Evolutionary conservation across 2,888 invertebrate genomes (phyloP), one percentile per base, ranked within the genome.

Genomic region (Zhuqinia jingwanae): DNA sequence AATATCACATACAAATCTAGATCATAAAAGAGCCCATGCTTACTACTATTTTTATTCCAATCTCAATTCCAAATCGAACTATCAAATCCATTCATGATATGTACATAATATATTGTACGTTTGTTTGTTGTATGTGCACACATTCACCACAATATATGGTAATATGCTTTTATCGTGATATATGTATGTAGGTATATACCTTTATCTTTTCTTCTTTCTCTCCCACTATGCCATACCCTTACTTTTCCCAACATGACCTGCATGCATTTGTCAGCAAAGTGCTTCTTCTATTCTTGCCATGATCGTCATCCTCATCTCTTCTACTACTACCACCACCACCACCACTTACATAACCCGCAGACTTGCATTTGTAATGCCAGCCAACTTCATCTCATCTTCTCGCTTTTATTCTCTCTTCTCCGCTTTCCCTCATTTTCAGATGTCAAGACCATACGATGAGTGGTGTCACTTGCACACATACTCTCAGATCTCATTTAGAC

Each of bases 381-480:
- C 5, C 45, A 45, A 20, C 68, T 22, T 70, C 56, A 53, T 15
- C 20, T 22, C 68, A 3, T 70, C 56, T 36, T 15, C 20, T 22
- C 68, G 13, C 75, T 76, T 56, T 75, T 76, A 42, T 53, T 83
- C 83, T 56, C 56, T 83, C 83, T 56, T 42, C 76, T 84, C 30
- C 42, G 15, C 73, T 78, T 78, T 79, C 85, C 84, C 79, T 79
- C 85, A 85, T 85, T 85, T 85, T 70, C 78, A 78, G 85, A 78
- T 88, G 88, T 88, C 88, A 88, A 77, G 84, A 87, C 80, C 88
- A 88, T 84, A 36, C 86, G 75, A 83, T 42, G 76, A 75, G 84
- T 83, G 84, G 88, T 88, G 88, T 88, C 88, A 88, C 27, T 77
- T 88, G 85, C 88, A 88, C 60, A n/a, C 86, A 78, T 25, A 22